Evolutionary conservation across 2,113 vertebrate genomes (phyloP).

Genomic region (Crocuta crocuta): DNA sequence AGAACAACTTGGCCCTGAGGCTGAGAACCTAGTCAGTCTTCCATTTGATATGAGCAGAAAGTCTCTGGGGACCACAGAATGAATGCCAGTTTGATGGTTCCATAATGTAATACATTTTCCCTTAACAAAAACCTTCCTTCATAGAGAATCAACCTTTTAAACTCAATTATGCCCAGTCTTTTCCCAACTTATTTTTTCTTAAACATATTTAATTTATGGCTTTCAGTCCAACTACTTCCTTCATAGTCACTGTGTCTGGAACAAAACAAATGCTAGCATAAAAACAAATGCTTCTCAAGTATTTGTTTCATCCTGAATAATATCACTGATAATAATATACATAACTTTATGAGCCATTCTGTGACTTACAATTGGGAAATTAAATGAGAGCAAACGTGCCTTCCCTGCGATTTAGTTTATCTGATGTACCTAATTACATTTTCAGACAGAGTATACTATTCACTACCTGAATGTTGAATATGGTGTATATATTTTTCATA

Average conservation of each 20-base stretch:
- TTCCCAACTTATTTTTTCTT: conserved; percentile 35
- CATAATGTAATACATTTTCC: conserved; percentile 35
- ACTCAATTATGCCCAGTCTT: conserved; percentile 7
- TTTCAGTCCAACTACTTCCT: conserved; percentile 3
- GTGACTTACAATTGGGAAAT: conserved; percentile 46
- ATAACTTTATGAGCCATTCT: conserved; percentile 59
- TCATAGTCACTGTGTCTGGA: background rate
- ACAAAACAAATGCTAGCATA: background rate
- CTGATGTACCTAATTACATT: conserved; percentile 46
- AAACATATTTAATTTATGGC: conserved; percentile 9
- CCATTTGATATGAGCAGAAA: conserved; percentile 23
- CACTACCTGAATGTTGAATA: background rate
- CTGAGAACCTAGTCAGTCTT: conserved; percentile 53
- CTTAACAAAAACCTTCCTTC: conserved; percentile 35
- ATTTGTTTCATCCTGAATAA: conserved; percentile 58
- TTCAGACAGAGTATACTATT: conserved; percentile 21
- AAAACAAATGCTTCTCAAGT: conserved; percentile 39
- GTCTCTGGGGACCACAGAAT: conserved; percentile 1
- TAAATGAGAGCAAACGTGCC: conserved; percentile 54
- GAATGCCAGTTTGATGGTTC: conserved; percentile 34
- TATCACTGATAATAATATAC: conserved; percentile 42
- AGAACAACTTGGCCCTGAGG: conserved; percentile 45
- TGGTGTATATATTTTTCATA: background rate
- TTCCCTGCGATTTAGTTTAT: conserved; percentile 60
- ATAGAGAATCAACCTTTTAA: conserved; percentile 50